Evolutionary conservation across 2,888 invertebrate species (phyloP).

Genomic region (Andrena camellia): DNA sequence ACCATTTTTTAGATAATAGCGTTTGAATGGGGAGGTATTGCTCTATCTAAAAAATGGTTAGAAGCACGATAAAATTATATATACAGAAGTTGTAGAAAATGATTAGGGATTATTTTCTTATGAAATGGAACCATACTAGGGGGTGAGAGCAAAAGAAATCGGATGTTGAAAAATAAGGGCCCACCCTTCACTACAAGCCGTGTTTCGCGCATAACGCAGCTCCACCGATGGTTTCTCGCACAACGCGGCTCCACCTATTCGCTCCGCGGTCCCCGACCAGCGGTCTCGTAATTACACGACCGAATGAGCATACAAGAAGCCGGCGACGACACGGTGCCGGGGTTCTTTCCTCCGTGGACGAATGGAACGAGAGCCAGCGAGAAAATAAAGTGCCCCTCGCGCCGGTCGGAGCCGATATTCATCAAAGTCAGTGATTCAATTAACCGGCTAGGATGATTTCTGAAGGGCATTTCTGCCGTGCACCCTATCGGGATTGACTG

Average conservation of each 20-base stretch:
- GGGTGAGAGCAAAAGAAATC: too few species aligned
- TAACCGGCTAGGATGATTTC: slow-evolving; percentile 72
- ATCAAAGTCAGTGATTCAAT: slow-evolving; percentile 80
- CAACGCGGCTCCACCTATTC: slow-evolving; percentile 25
- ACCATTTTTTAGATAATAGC: too few species aligned
- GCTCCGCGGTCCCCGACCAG: slow-evolving; percentile 31
- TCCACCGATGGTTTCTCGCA: slow-evolving; percentile 36
- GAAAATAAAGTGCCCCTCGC: slow-evolving; percentile 69
- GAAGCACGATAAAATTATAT: too few species aligned
- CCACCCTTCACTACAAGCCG: slow-evolving; percentile 5
- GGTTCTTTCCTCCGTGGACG: slow-evolving; percentile 28
- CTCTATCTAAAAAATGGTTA: too few species aligned
- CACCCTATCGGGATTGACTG: slow-evolving; percentile 31
- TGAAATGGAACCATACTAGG: too few species aligned
- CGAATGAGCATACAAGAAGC: slow-evolving; percentile 67
- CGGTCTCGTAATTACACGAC: slow-evolving; percentile 69
- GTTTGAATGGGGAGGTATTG: too few species aligned
- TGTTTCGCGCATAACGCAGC: slow-evolving; percentile 41
- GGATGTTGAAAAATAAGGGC: too few species aligned
- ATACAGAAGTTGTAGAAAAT: too few species aligned
- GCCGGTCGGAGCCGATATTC: slow-evolving; percentile 71
- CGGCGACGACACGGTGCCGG: slow-evolving; percentile 54
- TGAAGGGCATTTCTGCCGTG: slow-evolving; percentile 47
- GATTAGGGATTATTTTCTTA: too few species aligned
- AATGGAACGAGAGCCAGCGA: slow-evolving; percentile 23